Percentiles rank a stretch among this genome's conserved stretches.
phyloP scores from a whole-genome alignment of 2,113 vertebrate species.

The Neomonachus schauinslandi region DNA sequence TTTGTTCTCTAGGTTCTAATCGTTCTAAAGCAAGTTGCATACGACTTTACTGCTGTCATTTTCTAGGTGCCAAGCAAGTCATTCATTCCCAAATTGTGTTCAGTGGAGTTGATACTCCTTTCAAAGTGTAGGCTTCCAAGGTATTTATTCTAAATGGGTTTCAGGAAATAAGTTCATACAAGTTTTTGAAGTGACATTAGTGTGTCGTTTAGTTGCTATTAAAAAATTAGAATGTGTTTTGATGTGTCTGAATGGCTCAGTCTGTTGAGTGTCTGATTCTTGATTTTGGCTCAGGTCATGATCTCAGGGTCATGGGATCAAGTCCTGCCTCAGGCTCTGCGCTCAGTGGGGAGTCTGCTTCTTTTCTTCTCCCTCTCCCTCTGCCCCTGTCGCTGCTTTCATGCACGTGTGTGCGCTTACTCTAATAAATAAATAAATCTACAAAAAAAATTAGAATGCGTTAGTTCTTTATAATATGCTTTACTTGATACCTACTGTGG shows the following conservation, averaged over 20 bases:
- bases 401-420: accelerated
- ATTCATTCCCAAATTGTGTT: neutral
- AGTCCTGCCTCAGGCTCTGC: neutral
- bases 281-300: neutral
- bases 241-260: neutral
- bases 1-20: slow-evolving; percentile 22
- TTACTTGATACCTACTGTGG: neutral
- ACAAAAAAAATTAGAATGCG: neutral
- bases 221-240: neutral
- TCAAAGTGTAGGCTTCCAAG: neutral
- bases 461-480: neutral
- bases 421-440: neutral
- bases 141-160: neutral
- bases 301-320: neutral
- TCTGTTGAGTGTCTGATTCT: neutral
- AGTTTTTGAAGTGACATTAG: neutral
- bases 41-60: neutral
- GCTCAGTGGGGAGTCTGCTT: neutral
- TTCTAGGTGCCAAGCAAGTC: neutral
- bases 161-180: neutral
- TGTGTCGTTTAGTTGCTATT: neutral
- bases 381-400: neutral
- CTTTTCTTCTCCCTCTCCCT: neutral
- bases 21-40: neutral
- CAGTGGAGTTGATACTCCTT: neutral